These are phyloP conservation scores for Mallotus villosus DNA, from an alignment of 2,797 vertebrate species.

Conservation along the genomic window DNA sequence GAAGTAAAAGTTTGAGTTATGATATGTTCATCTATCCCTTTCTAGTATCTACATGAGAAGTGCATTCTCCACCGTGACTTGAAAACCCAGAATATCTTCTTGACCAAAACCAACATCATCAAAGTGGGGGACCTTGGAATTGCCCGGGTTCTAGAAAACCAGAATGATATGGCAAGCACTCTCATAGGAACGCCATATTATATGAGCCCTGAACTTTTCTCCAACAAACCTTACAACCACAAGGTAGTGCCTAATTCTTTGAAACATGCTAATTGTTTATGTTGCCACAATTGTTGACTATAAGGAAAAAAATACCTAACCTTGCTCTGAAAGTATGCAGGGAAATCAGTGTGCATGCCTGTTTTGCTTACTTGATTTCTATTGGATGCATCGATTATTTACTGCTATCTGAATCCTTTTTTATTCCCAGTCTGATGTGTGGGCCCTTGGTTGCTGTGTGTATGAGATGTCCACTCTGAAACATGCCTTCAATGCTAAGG, in stretches of 20 bases:
- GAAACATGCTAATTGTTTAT: background rate
- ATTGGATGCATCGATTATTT: background rate
- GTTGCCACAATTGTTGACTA: too few relatives aligned
- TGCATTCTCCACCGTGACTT: constrained; percentile 95
- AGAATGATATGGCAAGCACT: constrained; percentile 96
- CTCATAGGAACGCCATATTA: constrained; percentile 98
- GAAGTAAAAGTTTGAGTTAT: background rate
- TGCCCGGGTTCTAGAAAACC: constrained; percentile 90
- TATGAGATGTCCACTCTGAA: constrained; percentile 97
- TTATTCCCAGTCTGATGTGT: constrained; percentile 88
- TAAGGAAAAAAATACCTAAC: background rate
- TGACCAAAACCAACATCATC: constrained; percentile 94
- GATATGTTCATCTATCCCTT: background rate
- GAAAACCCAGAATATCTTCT: constrained; percentile 98
- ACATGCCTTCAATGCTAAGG: constrained; percentile 97
- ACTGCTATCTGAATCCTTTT: background rate
- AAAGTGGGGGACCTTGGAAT: constrained; percentile 98
- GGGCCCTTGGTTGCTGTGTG: constrained; percentile 96
- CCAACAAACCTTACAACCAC: constrained; percentile 95
- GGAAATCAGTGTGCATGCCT: background rate
- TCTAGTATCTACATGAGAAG: constrained; percentile 94
- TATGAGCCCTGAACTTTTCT: constrained; percentile 98
- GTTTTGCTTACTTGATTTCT: background rate
- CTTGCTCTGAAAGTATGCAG: background rate
- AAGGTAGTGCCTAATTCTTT: constrained; percentile 80